Evolutionary conservation across 2,113 vertebrate species (phyloP), one percentile per base, ranked within the genome.

Genomic region (Aleadryas rufinucha): DNA sequence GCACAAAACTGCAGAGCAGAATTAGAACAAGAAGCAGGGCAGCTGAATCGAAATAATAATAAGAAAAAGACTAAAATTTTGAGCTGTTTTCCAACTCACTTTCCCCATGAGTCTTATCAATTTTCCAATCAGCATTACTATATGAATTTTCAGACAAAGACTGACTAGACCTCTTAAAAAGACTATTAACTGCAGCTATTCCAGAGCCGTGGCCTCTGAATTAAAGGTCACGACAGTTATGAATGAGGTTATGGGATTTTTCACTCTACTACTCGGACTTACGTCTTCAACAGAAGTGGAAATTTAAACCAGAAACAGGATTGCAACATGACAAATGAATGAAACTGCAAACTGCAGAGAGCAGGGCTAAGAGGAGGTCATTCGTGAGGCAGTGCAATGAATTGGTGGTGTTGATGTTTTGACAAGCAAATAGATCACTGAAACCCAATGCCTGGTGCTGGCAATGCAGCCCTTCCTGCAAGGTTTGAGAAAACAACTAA

Each of bases 241-340:
- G 93, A 95, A 96, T 90, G 96, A 95, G 89, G 89, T 92, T 84
- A 95, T 70, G 44, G 61, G 86, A 64, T 90, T 93, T 96, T 93
- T 97, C 87, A 87, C 60, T 65, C 72, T 60, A 78, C 76, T 92
- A 28, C 72, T 69, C 53, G 71, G 92, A 91, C 92, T 92, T 78
- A 75, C 2, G 52, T 78, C 86, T 95, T 93, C 89, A 84, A 71
- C 76, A 95, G 86, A 91, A 95, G 93, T 87, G 84, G 86, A 96
- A 95, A 95, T 95, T 92, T 93, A 95, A 95, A 93, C 72, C 83
- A 93, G 95, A 95, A 96, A 87, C 93, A 82, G 91, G 91, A 90
- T 60, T 95, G 94, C 76, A 92, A 92, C 79, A 90, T 95, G 96
- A 97, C 72, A 95, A 96, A 97, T 95, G 93, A 95, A 93, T 66